Evolutionary conservation across 2,113 vertebrate species (phyloP).

Genomic region (Rissa tridactyla): DNA sequence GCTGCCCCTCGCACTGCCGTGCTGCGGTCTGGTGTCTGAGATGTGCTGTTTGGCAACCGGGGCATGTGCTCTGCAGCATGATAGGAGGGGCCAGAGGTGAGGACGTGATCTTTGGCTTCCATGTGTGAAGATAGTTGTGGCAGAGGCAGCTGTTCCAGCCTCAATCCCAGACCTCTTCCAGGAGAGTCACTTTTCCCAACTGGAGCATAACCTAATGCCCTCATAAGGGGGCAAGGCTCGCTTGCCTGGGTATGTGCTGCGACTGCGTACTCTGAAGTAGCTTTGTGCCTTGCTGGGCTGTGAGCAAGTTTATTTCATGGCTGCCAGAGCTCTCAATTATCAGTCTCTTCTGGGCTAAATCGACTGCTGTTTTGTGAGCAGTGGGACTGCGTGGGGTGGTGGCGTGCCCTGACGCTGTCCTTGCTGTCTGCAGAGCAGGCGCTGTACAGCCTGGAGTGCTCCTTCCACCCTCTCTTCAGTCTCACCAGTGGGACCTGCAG

Average conservation of each 20-base stretch:
- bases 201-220: fast-evolving
- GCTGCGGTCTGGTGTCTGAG: not conserved
- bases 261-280: fast-evolving
- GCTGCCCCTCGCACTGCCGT: not conserved
- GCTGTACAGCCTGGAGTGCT: constrained; percentile 92
- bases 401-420: not conserved
- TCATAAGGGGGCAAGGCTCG: not conserved
- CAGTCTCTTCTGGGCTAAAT: not conserved
- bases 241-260: not conserved
- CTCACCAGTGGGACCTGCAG: constrained; percentile 89
- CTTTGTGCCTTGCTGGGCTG: not conserved
- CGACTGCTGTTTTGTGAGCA: fast-evolving
- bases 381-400: not conserved
- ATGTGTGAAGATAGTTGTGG: not conserved
- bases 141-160: not conserved
- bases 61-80: not conserved
- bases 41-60: not conserved
- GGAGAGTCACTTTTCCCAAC: not conserved
- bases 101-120: not conserved
- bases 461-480: constrained; percentile 94
- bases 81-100: not conserved
- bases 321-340: not conserved
- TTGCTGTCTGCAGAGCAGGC: constrained; percentile 82
- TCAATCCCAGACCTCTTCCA: not conserved
- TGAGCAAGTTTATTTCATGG: not conserved